Base-by-base conservation (phyloP, 2,797 vertebrate species). In the Psittacula echo region DNA sequence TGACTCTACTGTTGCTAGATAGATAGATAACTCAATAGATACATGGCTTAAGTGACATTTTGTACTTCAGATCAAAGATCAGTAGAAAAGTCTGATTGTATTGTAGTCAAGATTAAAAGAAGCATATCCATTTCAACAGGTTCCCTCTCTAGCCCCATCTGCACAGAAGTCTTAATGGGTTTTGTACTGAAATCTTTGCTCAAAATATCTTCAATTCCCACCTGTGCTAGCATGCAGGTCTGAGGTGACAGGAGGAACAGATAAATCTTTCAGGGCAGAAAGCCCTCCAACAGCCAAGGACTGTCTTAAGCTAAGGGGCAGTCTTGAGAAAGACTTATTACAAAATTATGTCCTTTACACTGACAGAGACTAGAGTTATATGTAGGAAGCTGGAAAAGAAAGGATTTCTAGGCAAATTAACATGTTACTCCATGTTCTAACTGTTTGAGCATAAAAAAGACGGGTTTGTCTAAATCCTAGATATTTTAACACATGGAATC, bases 81-180 rank as follows among this genome's bases (percentile, higher is more conserved):
- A 89, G 54, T 58, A 54, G 66, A 86, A 93, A 95, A 65, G 67
- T 72, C 71, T 74, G 75, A 87, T 92, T 81, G 68, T 87, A 88
- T 67, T 95, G 78, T 58, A 85, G 76, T 81, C 44, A 90, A 96
- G 85, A 96, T 94, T 89, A 90, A 95, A 96, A 91, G 86, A 84
- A 88, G 19, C 56, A 12, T 68, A 81, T 72, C 12, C 32, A 47
- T 47, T 92, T 93, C 94, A 94, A 82, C 61, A 85, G 60, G 56
- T 86, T 20, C 12, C 27, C 22, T 81, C 54, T 90, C 85, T 73
- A 90, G 27, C 42, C 17, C 30, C 66, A 82, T 85, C 70, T 87
- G 39, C 58, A 72, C 53, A 89, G 45, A 93, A 92, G 78, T 84
- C 79, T 92, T 85, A 83, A 70, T 58, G 19, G 44, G 26, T 58